Percentiles rank a stretch among this genome's conserved stretches.
These are phyloP conservation scores for Anadara kagoshimensis DNA, from an alignment of 1,140 invertebrate genomes.

Conservation along the genomic window DNA sequence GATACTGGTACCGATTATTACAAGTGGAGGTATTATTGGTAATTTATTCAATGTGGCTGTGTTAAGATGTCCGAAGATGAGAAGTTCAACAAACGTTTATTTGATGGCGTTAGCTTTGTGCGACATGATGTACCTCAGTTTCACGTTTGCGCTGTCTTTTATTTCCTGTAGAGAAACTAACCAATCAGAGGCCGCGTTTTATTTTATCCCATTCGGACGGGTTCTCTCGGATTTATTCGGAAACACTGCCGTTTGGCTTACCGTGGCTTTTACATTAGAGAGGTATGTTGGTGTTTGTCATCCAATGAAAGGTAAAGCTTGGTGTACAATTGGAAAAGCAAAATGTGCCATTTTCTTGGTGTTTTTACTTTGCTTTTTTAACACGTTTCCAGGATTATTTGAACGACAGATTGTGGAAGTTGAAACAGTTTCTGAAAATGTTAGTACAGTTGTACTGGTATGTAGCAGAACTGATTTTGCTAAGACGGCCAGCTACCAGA, in stretches of 20 bases:
- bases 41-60: conserved; percentile 64
- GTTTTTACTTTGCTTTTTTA: conserved; percentile 44
- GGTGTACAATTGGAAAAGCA: conserved; percentile 79
- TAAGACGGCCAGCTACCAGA: conserved; percentile 77
- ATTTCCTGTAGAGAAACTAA: conserved; percentile 48
- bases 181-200: conserved; percentile 46
- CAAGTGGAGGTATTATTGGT: conserved; percentile 55
- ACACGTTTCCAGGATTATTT: conserved; percentile 61
- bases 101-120: conserved; percentile 83
- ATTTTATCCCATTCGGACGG: conserved; percentile 76
- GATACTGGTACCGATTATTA: conserved; percentile 73
- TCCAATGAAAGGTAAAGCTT: conserved; percentile 83
- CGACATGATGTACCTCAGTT: conserved; percentile 83
- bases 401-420: conserved; percentile 44
- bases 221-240: conserved; percentile 81
- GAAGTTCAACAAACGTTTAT: conserved; percentile 84
- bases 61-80: conserved; percentile 83
- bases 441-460: conserved; percentile 3
- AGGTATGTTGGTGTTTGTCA: conserved; percentile 85
- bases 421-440: background rate
- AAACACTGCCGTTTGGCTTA: conserved; percentile 84
- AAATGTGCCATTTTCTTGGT: conserved; percentile 51
- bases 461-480: conserved; percentile 56
- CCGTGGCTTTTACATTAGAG: conserved; percentile 86
- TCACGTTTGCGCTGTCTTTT: conserved; percentile 69